These are phyloP conservation scores for Ochotona curzoniae DNA, from an alignment of 2,113 vertebrate species.

Conservation along the genomic window DNA sequence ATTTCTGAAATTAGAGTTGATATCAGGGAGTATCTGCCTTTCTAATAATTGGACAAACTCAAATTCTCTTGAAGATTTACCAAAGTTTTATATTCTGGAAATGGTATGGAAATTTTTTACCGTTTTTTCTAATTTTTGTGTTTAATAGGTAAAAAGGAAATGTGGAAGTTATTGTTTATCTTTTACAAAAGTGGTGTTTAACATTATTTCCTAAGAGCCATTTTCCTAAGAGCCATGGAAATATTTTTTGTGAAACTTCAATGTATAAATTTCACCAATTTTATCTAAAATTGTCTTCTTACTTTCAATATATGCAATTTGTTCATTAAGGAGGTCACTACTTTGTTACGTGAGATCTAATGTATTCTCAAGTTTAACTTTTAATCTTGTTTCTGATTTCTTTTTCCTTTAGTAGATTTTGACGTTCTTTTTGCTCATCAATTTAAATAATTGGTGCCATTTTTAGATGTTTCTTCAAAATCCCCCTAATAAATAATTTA, in stretches of 20 bases:
- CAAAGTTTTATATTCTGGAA: constrained; percentile 2
- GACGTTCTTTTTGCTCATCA: not conserved
- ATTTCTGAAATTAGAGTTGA: not conserved
- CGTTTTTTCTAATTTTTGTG: not conserved
- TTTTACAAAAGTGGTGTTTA: not conserved
- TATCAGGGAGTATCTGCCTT: not conserved
- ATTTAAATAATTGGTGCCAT: constrained; percentile 25
- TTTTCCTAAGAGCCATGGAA: not conserved
- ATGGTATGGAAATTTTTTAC: constrained; percentile 13
- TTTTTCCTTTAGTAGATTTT: not conserved
- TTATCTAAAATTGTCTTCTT: not conserved
- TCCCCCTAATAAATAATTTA: not conserved
- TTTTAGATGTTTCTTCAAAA: not conserved
- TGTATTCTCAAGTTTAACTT: constrained; percentile 13
- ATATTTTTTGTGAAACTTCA: constrained; percentile 42
- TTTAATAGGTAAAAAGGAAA: not conserved
- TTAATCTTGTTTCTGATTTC: not conserved
- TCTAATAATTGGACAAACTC: not conserved
- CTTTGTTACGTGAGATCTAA: not conserved
- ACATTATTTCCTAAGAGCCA: not conserved
- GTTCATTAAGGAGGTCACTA: not conserved
- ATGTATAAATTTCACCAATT: not conserved
- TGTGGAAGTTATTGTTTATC: not conserved
- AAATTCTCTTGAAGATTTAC: not conserved
- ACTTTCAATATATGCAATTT: not conserved